Percentiles rank a stretch among this genome's conserved stretches.
Conservation (phyloP, 2,113 vertebrate genomes). For the Oenanthe oenanthe region DNA sequence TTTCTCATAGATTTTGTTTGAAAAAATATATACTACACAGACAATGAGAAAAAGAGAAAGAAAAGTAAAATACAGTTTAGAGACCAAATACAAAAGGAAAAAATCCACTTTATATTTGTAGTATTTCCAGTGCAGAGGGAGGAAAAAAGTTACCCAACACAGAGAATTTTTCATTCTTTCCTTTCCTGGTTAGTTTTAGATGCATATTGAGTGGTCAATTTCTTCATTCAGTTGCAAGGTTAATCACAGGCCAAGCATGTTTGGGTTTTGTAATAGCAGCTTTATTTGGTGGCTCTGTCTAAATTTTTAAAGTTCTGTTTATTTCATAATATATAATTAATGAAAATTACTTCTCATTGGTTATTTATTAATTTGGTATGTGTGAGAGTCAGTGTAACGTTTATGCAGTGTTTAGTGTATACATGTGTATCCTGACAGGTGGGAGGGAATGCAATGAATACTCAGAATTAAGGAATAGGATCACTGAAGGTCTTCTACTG, state of each 20-base stretch:
- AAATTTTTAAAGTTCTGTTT: constrained; percentile 72
- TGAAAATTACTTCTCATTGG: constrained; percentile 71
- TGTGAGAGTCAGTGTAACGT: constrained; percentile 78
- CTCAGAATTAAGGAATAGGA: constrained; percentile 69
- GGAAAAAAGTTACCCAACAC: neutral
- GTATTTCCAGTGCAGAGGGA: neutral
- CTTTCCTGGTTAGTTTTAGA: constrained; percentile 54
- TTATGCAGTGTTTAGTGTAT: constrained; percentile 76
- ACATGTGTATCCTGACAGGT: constrained; percentile 12
- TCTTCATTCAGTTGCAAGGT: constrained; percentile 78
- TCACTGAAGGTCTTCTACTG: constrained; percentile 77
- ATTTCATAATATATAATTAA: constrained; percentile 79
- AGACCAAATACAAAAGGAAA: neutral
- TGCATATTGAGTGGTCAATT: constrained; percentile 70
- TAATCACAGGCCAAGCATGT: constrained; percentile 78
- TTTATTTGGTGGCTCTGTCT: constrained; percentile 72
- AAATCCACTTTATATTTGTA: neutral
- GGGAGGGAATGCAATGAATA: constrained; percentile 41
- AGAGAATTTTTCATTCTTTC: neutral
- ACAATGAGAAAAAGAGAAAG: neutral
- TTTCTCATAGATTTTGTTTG: neutral
- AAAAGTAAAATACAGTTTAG: neutral
- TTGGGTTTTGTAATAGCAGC: constrained; percentile 76
- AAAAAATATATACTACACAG: neutral
- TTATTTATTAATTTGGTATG: constrained; percentile 87